Base-by-base conservation (phyloP, 2,113 vertebrate genomes). In the Balaenoptera acutorostrata region DNA sequence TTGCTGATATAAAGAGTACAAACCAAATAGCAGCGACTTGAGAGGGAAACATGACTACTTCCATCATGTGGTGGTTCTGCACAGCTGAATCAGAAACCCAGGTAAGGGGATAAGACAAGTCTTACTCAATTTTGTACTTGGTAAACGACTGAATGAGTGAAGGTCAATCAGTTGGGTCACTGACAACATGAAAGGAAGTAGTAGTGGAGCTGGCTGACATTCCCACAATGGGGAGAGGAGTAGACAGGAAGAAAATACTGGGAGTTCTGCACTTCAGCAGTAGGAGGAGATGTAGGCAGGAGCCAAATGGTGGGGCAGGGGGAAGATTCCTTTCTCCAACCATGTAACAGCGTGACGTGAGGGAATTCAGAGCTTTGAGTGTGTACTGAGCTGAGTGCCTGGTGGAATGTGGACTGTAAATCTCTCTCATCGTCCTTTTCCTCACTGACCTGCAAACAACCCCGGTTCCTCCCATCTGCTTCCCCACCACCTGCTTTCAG, bases 371-470 rank as follows among this genome's bases (percentile, higher is more conserved):
- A 74, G 71, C 92, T 84, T 27, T 41, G 61, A 6, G 23, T 72
- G 61, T 81, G 21, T 77, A 83, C 93, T 61, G 66, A 84, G 75
- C 92, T 39, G 69, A 63, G 23, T 31, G 80, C 78, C 68, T 63
- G n/a, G 31, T 90, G 95, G 95, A 95, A 98, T 98, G 93, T 95
- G 93, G 25, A 88, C 97, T 77, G 92, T 96, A 90, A 97, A 90
- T 96, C 96, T 93, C 97, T 94, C 46, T 88, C 86, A 49, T 84
- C 64, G 3, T 66, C 80, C 8, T 88, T 74, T 88, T 93, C n/a
- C 55, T 89, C 49, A 33, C 68, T 93, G 77, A 94, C 90, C 85
- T 31, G 15, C 55, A 89, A 39, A 59, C 88, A 93, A 83, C 63
- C 91, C 55, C 78, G 64, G 36, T 74, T 86, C 15, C 91, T 93